These are phyloP conservation scores for Kuschelorhynchus macadamiae DNA, from an alignment of 2,888 invertebrate species.

Conservation along the genomic window DNA sequence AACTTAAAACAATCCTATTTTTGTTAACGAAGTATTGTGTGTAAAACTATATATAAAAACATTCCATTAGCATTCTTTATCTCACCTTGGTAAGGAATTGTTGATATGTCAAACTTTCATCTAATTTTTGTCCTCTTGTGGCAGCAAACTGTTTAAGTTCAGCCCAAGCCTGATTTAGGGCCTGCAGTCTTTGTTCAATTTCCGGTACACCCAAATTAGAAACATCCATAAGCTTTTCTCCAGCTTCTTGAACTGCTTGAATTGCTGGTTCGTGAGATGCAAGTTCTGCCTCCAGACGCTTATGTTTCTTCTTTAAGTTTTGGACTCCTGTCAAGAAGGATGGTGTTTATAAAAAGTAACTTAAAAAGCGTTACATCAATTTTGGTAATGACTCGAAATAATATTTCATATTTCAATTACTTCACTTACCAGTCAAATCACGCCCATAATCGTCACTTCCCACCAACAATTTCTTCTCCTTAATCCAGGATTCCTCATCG, in stretches of 20 bases:
- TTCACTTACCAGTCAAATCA: conserved; percentile 79
- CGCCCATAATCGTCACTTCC: conserved; percentile 99
- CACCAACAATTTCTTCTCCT: conserved; percentile 95
- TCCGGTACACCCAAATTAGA: conserved; percentile 93
- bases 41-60: no score
- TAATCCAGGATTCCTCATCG: conserved; percentile 99
- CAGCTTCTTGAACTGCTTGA: conserved; percentile 91
- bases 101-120: conserved; percentile 97
- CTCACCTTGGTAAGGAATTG: conserved; percentile 90
- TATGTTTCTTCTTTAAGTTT: conserved; percentile 98
- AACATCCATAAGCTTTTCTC: conserved; percentile 94
- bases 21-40: no score
- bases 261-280: conserved; percentile 98
- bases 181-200: conserved; percentile 88
- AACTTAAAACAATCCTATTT: no score
- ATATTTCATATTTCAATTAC: no score
- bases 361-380: no score
- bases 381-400: no score
- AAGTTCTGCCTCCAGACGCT: conserved; percentile 97
- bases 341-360: no score
- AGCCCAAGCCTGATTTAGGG: conserved; percentile 93
- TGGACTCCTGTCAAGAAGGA: conserved; percentile 92
- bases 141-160: conserved; percentile 91
- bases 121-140: conserved; percentile 92
- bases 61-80: no score